Base-by-base conservation (phyloP, 2,888 invertebrate species). In the Axea sp. region DNA sequence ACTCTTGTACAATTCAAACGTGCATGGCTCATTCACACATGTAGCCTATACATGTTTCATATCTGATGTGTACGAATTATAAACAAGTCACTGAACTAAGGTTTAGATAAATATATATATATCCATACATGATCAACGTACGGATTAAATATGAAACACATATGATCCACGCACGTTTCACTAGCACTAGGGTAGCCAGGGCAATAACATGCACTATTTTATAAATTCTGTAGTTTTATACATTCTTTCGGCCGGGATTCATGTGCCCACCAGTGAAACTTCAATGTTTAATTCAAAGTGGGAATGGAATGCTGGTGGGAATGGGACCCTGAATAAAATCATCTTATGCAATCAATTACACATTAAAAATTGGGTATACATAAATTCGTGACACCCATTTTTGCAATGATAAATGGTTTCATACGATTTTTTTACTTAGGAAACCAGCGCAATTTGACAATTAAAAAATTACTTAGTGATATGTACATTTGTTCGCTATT, bases 151-250 rank as follows among this genome's bases (percentile, higher is more conserved):
- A 8, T 39, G 19, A 12, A 30, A 28, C 19, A 11, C 4, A 2
- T 19, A 31, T 2, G 39, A 5, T 11, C 9, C 15, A 41, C 35
- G 3, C 12, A 22, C 3, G 31, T 41, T 67, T 39, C 24, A 17
- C 9, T 57, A 30, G 47, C 19, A 28, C 3, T 15, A 15, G 14
- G 39, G 6, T 37, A 57, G 49, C 39, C 22, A 28, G 41, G 43
- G 68, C 68, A 68, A 68, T 68, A 68, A 59, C 15, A 37, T 45
- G 41, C 59, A 57, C 49, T 51, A 47, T 43, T 2, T 24, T 51
- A n/a, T n/a, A n/a, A n/a, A n/a, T n/a, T n/a, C n/a, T n/a, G n/a
- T n/a, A 68, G 59, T 47, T 67, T 47, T 49, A 31, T 57, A 47
- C 14, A 24, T 47, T 49, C 4, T 24, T 53, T 57, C 43, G 65